Evolutionary conservation across 2,113 vertebrate species (phyloP).

Genomic region (Rhadina sibilatrix): DNA sequence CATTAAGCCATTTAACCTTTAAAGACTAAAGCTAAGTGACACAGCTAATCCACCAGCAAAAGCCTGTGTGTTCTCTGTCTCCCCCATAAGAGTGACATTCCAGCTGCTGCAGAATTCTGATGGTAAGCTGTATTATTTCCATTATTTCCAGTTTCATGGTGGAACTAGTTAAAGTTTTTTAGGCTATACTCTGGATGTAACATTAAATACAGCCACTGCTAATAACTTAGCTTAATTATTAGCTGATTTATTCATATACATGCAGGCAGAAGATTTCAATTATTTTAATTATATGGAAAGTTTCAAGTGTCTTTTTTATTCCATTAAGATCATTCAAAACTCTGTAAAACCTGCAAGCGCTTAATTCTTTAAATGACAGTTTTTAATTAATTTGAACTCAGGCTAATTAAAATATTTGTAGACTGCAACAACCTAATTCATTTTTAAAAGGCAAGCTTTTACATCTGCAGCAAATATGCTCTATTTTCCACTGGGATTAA

Average conservation of each 20-base stretch:
- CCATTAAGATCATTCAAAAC: neutral
- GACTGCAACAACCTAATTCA: neutral
- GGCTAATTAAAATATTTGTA: conserved; percentile 40
- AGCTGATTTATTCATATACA: neutral
- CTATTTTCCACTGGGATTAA: neutral
- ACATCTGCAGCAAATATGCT: neutral
- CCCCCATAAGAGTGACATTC: neutral
- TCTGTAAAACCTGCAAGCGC: neutral
- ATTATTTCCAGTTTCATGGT: neutral
- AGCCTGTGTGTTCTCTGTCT: neutral
- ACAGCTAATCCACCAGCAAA: neutral
- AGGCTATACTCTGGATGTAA: neutral
- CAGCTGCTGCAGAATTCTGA: neutral
- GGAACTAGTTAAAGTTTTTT: neutral
- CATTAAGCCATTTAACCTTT: neutral
- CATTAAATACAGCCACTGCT: neutral
- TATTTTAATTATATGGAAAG: conserved; percentile 16
- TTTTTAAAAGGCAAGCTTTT: neutral
- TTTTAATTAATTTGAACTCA: conserved; percentile 42
- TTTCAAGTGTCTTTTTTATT: conserved; percentile 1
- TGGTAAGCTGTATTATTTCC: neutral
- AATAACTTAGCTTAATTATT: neutral
- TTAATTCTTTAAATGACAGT: conserved; percentile 13
- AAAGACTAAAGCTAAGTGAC: neutral
- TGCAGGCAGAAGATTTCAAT: neutral